These are phyloP conservation scores for Volucella zonaria DNA, from an alignment of 2,888 invertebrate species.

Conservation along the genomic window DNA sequence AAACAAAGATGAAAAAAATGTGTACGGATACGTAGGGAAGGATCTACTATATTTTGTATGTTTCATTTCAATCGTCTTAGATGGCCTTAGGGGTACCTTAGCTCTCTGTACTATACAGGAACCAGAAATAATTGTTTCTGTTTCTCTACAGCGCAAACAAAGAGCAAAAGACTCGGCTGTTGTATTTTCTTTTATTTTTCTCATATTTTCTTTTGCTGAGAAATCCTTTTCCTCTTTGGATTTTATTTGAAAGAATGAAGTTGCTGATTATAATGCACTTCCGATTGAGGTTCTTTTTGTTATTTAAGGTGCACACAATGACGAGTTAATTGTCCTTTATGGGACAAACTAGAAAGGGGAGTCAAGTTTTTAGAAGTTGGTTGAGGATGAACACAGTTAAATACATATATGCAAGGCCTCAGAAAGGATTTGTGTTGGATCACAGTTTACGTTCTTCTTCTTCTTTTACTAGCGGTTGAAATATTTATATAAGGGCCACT, in stretches of 20 bases:
- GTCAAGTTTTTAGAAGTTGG: no score
- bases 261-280: constrained; percentile 70
- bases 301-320: constrained; percentile 35
- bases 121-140: constrained; percentile 72
- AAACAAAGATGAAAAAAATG: constrained; percentile 57
- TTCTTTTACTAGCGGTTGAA: no score
- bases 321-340: constrained; percentile 64
- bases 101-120: constrained; percentile 47
- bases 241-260: constrained; percentile 46
- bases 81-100: constrained; percentile 49
- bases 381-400: no score
- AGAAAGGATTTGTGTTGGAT: no score
- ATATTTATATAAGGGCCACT: no score
- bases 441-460: no score
- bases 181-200: constrained; percentile 25
- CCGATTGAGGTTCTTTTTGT: constrained; percentile 63
- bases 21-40: constrained; percentile 20
- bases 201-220: not conserved
- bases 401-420: no score
- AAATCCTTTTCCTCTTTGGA: constrained; percentile 44
- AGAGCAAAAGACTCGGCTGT: constrained; percentile 14
- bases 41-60: constrained; percentile 54
- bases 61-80: constrained; percentile 66
- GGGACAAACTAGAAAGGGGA: constrained; percentile 9
- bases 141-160: constrained; percentile 53